phyloP scores from a whole-genome alignment of 30 jellyfish, hydroid and myxozoan species.

The Sanderia malayensis region DNA sequence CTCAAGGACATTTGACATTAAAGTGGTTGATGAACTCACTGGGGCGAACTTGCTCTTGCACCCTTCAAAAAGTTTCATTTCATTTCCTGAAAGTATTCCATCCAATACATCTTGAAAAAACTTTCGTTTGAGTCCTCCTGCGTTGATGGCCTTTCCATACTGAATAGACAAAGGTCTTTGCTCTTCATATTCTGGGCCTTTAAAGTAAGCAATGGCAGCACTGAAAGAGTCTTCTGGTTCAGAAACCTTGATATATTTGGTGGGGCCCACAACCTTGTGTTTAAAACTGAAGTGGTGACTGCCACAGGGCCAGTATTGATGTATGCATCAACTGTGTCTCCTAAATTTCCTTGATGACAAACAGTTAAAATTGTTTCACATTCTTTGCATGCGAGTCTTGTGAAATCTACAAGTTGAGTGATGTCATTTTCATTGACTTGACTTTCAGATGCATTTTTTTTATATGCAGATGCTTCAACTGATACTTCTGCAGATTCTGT shows the following conservation, averaged over 20 bases:
- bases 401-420: no score
- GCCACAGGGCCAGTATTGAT: background rate
- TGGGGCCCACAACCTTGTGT: no score
- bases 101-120: background rate
- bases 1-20: background rate
- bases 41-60: background rate
- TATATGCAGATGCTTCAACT: no score
- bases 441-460: no score
- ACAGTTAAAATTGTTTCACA: background rate
- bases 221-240: no score
- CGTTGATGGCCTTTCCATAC: background rate
- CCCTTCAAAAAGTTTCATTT: background rate
- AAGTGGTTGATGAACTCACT: background rate
- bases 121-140: background rate
- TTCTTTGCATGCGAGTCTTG: background rate
- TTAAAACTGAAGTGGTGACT: background rate
- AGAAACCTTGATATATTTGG: no score
- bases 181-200: background rate
- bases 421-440: no score
- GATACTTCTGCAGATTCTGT: no score
- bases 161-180: background rate
- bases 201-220: background rate
- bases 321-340: background rate
- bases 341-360: background rate
- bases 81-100: background rate